A percentile compares a stretch with the other conserved stretches of the same genome.
phyloP scores from a whole-genome alignment of 2,888 invertebrate genomes.

The Eilema caniola region DNA sequence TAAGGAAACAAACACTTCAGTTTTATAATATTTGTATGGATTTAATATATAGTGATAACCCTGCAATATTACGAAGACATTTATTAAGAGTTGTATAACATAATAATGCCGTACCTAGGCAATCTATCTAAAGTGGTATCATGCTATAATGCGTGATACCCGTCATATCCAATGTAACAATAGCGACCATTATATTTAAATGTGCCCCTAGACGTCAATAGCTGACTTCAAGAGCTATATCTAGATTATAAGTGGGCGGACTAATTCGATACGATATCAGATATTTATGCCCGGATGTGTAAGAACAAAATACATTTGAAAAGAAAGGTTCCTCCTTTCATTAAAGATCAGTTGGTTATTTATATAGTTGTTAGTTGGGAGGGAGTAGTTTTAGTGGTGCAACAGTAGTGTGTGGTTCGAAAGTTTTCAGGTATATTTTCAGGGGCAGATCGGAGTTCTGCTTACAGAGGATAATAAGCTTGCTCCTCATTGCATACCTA shows the following conservation, averaged over 20 bases:
- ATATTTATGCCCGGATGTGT: not conserved
- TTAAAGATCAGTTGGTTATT: not conserved
- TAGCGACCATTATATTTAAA: conserved; percentile 32
- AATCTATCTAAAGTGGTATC: conserved; percentile 30
- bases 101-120: conserved; percentile 34
- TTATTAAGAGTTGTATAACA: conserved; percentile 49
- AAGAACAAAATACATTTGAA: not conserved
- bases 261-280: not conserved
- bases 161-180: conserved; percentile 40
- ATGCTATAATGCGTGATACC: conserved; percentile 28
- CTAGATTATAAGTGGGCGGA: not conserved
- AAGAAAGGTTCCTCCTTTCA: not conserved
- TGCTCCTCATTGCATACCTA: no score
- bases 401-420: no score
- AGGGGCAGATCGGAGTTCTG: not conserved
- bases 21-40: no score
- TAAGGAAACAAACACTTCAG: no score
- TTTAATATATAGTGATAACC: conserved; percentile 27
- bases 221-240: conserved; percentile 9
- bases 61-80: conserved; percentile 32
- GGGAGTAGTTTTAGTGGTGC: no score
- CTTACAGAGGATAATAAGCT: not conserved
- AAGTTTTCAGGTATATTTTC: not conserved
- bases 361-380: not conserved
- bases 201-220: conserved; percentile 27